These are phyloP conservation scores for Loxodonta africana DNA, from an alignment of 2,113 vertebrate species.

Conservation along the genomic window DNA sequence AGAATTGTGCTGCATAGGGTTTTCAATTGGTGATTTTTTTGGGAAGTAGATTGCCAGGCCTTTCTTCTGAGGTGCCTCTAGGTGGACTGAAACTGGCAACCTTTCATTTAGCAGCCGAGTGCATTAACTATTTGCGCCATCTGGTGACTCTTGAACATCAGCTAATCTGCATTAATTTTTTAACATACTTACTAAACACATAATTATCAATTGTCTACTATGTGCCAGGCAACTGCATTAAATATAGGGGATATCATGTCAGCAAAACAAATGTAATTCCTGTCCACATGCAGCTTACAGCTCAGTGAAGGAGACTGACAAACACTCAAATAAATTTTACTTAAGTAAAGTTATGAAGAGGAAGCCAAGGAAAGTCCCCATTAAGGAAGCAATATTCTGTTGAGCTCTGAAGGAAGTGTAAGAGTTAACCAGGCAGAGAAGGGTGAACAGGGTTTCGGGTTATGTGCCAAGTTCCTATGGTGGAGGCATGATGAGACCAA, in stretches of 20 bases:
- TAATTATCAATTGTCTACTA: neutral
- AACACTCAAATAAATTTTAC: constrained; percentile 12
- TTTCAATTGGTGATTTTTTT: neutral
- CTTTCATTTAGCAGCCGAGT: neutral
- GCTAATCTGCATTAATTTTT: neutral
- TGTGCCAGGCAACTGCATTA: neutral
- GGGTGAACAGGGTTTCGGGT: neutral
- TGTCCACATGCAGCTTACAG: neutral
- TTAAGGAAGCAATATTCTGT: neutral
- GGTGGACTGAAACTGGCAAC: neutral
- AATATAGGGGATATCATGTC: neutral
- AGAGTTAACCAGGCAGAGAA: neutral
- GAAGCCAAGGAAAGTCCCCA: neutral
- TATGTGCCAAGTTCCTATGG: neutral
- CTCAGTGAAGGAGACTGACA: neutral
- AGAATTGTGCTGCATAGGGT: neutral
- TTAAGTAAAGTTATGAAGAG: neutral
- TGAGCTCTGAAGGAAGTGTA: neutral
- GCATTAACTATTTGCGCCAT: neutral
- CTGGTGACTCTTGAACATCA: neutral
- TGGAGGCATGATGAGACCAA: neutral
- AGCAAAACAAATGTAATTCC: neutral
- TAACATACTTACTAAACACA: neutral
- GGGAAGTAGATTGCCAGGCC: neutral
- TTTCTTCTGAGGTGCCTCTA: neutral